These are phyloP conservation scores for Drosophila kurseongensis DNA, from an alignment of 1,140 invertebrate genomes.

Conservation along the genomic window DNA sequence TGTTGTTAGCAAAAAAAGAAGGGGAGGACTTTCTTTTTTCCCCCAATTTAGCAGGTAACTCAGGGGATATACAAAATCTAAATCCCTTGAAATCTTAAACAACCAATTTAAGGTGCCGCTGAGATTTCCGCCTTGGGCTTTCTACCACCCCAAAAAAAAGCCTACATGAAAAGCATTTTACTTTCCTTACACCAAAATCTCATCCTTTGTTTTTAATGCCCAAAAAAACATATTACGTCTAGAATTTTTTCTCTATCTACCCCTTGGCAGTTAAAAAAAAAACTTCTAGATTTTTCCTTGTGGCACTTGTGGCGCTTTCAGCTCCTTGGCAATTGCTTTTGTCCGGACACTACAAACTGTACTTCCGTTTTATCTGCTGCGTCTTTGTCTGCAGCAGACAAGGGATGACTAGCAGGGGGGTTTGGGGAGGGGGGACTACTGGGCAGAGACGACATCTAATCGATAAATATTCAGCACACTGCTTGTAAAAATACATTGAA, in stretches of 20 bases:
- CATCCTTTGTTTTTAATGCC: conserved; percentile 21
- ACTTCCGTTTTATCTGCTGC: conserved; percentile 71
- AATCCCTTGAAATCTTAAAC: neutral
- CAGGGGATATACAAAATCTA: neutral
- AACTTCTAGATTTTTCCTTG: conserved; percentile 30
- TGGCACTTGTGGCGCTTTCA: conserved; percentile 53
- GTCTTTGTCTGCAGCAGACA: conserved; percentile 58
- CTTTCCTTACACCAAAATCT: conserved; percentile 11
- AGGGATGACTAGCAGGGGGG: conserved; percentile 1
- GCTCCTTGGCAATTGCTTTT: conserved; percentile 65
- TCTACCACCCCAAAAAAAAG: conserved; percentile 26
- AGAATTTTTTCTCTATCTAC: conserved; percentile 11
- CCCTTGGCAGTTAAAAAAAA: neutral
- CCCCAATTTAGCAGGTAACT: neutral
- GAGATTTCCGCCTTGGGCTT: conserved; percentile 12
- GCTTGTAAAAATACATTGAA: conserved; percentile 78
- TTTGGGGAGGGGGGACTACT: neutral
- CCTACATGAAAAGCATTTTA: conserved; percentile 56
- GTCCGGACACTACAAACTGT: conserved; percentile 75
- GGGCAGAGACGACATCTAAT: conserved; percentile 55
- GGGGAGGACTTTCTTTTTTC: too few species aligned
- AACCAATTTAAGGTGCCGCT: conserved; percentile 2
- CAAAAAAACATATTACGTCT: conserved; percentile 31
- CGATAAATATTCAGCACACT: conserved; percentile 77
- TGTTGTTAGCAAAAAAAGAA: conserved; percentile 48